These are phyloP conservation scores for Chaetura pelagica DNA, from an alignment of 2,113 vertebrate species.

Conservation along the genomic window DNA sequence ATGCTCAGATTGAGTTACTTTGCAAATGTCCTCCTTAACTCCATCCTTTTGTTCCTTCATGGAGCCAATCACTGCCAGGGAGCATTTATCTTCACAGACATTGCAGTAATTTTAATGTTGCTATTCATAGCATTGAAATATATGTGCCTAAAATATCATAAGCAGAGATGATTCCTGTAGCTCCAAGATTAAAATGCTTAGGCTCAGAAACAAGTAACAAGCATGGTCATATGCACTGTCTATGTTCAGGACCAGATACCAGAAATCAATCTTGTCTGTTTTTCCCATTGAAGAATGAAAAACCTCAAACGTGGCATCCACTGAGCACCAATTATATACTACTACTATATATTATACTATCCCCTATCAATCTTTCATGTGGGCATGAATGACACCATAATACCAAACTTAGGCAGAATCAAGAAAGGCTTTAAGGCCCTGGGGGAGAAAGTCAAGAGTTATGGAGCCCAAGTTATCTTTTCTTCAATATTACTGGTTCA, in stretches of 20 bases:
- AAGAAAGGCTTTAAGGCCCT: too few species aligned
- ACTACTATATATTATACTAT: too few species aligned
- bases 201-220: background rate
- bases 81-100: background rate
- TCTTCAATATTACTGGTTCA: too few species aligned
- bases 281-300: background rate
- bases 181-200: background rate
- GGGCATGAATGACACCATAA: too few species aligned
- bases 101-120: background rate
- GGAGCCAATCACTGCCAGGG: background rate
- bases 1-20: background rate
- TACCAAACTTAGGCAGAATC: too few species aligned
- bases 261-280: conserved; percentile 23
- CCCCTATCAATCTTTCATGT: too few species aligned
- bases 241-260: background rate
- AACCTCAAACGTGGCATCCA: background rate
- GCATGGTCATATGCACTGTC: background rate
- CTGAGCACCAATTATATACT: background rate
- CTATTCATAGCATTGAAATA: background rate
- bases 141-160: background rate
- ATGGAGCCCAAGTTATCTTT: too few species aligned
- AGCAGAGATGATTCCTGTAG: background rate
- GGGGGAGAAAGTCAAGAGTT: too few species aligned
- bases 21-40: background rate
- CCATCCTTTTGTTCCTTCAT: background rate